phyloP scores from a whole-genome alignment of 2,797 vertebrate genomes.

The Staurois parvus region DNA sequence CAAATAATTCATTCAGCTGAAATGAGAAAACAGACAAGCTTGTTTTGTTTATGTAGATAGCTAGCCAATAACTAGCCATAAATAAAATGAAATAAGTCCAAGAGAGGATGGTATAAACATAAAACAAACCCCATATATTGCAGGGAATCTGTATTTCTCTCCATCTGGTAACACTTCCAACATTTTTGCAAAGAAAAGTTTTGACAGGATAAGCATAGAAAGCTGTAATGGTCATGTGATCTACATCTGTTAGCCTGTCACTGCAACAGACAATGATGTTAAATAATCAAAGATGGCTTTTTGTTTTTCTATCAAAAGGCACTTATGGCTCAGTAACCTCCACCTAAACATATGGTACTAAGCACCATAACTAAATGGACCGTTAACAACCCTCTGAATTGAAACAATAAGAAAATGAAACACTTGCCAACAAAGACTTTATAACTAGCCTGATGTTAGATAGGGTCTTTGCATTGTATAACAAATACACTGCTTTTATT shows the following conservation, averaged over 20 bases:
- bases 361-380: constrained; percentile 28
- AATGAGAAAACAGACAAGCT: background rate
- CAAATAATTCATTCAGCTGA: background rate
- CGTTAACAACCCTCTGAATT: constrained; percentile 18
- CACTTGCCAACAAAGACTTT: constrained; percentile 18
- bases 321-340: constrained; percentile 39
- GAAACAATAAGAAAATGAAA: constrained; percentile 22
- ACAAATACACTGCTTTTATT: background rate
- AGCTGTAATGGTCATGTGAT: constrained; percentile 15
- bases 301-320: constrained; percentile 45
- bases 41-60: background rate
- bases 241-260: constrained; percentile 30
- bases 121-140: background rate
- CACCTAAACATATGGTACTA: constrained; percentile 35
- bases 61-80: background rate
- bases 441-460: background rate
- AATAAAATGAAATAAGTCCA: background rate
- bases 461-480: background rate
- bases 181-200: constrained; percentile 27
- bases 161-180: constrained; percentile 24
- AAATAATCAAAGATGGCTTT: constrained; percentile 41
- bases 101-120: background rate
- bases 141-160: constrained; percentile 3
- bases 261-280: constrained; percentile 26
- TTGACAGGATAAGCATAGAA: constrained; percentile 28